Evolutionary conservation across 2,113 vertebrate species (phyloP), one percentile per base, ranked within the genome.

Genomic region (Choloepus hoffmanni): DNA sequence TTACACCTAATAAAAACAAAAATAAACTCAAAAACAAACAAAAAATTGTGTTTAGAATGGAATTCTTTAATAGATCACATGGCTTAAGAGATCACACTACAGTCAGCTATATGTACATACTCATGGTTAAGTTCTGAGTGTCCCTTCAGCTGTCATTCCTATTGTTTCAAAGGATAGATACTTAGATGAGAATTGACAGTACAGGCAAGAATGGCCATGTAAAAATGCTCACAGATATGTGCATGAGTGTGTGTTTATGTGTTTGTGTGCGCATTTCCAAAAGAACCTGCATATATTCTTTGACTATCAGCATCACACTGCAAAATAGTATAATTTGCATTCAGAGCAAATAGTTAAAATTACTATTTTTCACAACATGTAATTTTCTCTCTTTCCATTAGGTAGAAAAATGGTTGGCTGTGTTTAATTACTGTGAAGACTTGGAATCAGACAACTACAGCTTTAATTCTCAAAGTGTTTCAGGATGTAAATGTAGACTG

Each of bases 401-500:
- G 98, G 98, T 97, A 95, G 97, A 99, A 98, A 50, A 98, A 99
- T 99, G 99, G 74, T 98, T 89, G 67, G 36, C 90, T 63, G 96
- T 97, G 98, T 98, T 98, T 95, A 82, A 95, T 90, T 97, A 30
- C 97, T 97, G 97, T 99, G 98, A 98, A 98, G 96, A 96, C 48
- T 95, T 95, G 96, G 96, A 97, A 98, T 98, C 95, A 95, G 91
- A 89, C 88, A 92, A 4, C 84, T 94, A 0, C 30, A 12, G 5
- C 95, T 97, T 97, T 91, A 89, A 78, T 96, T 97, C 77, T 97
- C 91, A 90, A 63, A 79, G 62, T 62, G 96, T 98, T 98, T 98
- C 99, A 99, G 98, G 98, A 99, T 99, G 99, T 99, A 99, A 99
- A 99, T 98, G 85, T 55, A 95, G 96, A 95, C 95, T 95, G 84